Evolutionary conservation across 2,797 vertebrate species (phyloP).

Genomic region (Myiotriccus ornatus): DNA sequence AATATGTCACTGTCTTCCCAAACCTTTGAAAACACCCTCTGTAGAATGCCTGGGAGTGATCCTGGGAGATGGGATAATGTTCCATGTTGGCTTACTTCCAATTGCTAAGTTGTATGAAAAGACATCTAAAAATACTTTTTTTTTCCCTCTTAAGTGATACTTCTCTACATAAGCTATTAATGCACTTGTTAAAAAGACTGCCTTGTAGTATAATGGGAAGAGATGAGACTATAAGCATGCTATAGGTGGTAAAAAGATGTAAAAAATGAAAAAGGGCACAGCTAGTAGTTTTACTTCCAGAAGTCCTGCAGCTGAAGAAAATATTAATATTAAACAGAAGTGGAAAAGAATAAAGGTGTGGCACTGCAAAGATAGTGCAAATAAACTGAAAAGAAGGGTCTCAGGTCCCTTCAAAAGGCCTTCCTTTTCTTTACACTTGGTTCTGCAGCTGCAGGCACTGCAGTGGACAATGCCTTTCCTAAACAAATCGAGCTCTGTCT

Average conservation of each 20-base stretch:
- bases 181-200: background rate
- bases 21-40: background rate
- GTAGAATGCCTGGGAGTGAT: background rate
- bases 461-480: background rate
- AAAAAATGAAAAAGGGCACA: background rate
- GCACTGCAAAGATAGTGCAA: background rate
- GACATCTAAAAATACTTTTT: background rate
- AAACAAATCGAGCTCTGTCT: background rate
- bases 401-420: background rate
- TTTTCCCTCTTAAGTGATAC: background rate
- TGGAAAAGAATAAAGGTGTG: background rate
- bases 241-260: background rate
- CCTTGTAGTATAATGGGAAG: background rate
- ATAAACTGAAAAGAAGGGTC: background rate
- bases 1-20: background rate
- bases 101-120: background rate
- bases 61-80: background rate
- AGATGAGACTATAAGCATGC: background rate
- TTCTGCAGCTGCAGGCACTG: background rate
- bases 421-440: background rate
- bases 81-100: slow-evolving; percentile 3
- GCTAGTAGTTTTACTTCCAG: background rate
- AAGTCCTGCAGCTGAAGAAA: background rate
- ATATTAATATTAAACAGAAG: background rate
- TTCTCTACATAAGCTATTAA: background rate